Evolutionary conservation across 2,888 invertebrate genomes (phyloP).

Genomic region (Ennomos fuscantarius): DNA sequence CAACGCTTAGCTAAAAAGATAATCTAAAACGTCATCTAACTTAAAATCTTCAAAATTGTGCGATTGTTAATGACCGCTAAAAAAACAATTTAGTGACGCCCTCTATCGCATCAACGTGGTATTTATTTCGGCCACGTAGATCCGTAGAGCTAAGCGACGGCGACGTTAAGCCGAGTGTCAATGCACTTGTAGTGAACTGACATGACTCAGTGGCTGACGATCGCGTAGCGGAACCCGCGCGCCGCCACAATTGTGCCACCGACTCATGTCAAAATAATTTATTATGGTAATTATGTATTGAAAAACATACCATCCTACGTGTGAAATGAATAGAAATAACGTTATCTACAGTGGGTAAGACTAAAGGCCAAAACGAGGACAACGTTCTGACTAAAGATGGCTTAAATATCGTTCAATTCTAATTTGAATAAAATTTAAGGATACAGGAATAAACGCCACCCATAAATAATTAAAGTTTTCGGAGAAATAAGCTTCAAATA

Average conservation of each 20-base stretch:
- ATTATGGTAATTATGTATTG: conserved; percentile 39
- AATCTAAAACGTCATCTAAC: neutral
- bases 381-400: conserved; percentile 7
- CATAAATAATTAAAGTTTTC: no score
- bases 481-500: no score
- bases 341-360: conserved; percentile 20
- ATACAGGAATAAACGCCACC: no score
- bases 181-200: conserved; percentile 57
- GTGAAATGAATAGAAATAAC: conserved; percentile 27
- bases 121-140: conserved; percentile 46
- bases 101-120: conserved; percentile 29
- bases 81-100: conserved; percentile 1
- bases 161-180: conserved; percentile 53
- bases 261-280: conserved; percentile 41
- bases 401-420: conserved; percentile 11
- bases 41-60: no score
- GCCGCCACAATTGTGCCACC: conserved; percentile 44
- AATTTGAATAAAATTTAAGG: conserved; percentile 4
- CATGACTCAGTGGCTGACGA: conserved; percentile 56
- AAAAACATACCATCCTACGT: conserved; percentile 27
- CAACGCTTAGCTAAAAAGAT: neutral
- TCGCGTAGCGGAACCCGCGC: conserved; percentile 49
- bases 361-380: conserved; percentile 20
- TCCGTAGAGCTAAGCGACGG: conserved; percentile 30
- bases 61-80: neutral